Percentiles rank a stretch among this genome's conserved stretches.
Evolutionary conservation across 2,113 vertebrate species (phyloP).

Genomic region (Oxyura jamaicensis): DNA sequence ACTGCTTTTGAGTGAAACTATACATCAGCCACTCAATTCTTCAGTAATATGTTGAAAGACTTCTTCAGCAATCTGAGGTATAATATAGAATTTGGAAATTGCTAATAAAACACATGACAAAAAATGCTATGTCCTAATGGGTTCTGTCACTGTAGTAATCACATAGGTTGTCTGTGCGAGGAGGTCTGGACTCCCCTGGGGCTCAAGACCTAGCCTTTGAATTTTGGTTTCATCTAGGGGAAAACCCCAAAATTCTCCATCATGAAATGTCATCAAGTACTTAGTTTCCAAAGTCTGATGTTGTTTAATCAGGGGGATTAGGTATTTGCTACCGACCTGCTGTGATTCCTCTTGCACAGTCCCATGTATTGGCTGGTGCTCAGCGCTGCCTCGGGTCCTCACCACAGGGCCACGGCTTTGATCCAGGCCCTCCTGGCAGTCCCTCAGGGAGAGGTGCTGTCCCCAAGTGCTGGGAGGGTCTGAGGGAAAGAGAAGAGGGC

Average conservation of each 20-base stretch:
- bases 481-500: neutral
- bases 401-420: neutral
- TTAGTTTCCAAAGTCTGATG: neutral
- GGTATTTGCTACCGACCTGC: neutral
- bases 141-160: neutral
- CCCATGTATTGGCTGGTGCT: neutral
- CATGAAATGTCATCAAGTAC: neutral
- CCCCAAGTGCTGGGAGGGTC: neutral
- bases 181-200: neutral
- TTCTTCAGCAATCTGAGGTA: neutral
- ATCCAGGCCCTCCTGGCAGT: neutral
- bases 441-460: neutral
- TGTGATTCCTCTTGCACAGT: neutral
- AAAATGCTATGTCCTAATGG: neutral
- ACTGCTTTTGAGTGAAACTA: neutral
- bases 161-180: neutral
- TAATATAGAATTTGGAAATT: neutral
- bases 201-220: neutral
- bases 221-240: neutral
- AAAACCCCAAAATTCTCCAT: neutral
- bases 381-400: neutral
- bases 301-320: neutral
- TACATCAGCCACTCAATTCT: neutral
- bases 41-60: neutral
- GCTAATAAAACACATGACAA: neutral